These are phyloP conservation scores for Drosophila takahashii DNA, from an alignment of 1,140 invertebrate species.

Conservation along the genomic window DNA sequence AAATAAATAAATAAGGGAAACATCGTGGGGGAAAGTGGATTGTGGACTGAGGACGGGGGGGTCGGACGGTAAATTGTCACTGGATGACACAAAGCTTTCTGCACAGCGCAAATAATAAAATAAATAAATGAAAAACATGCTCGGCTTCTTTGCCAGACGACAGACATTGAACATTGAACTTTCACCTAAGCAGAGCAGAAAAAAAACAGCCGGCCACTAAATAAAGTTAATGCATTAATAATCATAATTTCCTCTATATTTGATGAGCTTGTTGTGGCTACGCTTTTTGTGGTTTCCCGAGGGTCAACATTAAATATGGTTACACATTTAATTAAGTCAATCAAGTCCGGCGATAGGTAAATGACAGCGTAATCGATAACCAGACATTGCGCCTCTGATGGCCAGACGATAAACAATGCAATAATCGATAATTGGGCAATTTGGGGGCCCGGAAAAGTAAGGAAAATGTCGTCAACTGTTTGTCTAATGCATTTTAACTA, in stretches of 20 bases:
- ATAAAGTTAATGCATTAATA: slow-evolving; percentile 73
- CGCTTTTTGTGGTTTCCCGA: slow-evolving; percentile 30
- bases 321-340: slow-evolving; percentile 74
- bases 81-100: slow-evolving; percentile 80
- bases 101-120: slow-evolving; percentile 48
- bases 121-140: slow-evolving; percentile 34
- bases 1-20: slow-evolving; percentile 78
- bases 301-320: slow-evolving; percentile 64
- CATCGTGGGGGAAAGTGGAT: slow-evolving; percentile 27
- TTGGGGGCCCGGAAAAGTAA: neutral
- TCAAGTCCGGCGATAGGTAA: slow-evolving; percentile 59
- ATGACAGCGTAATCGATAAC: slow-evolving; percentile 64
- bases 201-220: slow-evolving; percentile 21
- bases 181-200: slow-evolving; percentile 27
- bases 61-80: slow-evolving; percentile 67
- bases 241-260: slow-evolving; percentile 64
- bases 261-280: slow-evolving; percentile 23
- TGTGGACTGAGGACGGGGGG: neutral
- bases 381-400: slow-evolving; percentile 30
- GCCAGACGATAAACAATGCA: slow-evolving; percentile 21
- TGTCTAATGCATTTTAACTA: neutral
- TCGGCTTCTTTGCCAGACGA: slow-evolving; percentile 5
- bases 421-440: slow-evolving; percentile 30
- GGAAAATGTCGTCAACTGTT: neutral
- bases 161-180: slow-evolving; percentile 43